Evolutionary conservation across 1,140 invertebrate genomes (phyloP), one percentile per base, ranked within the genome.

Genomic region (Pantala flavescens): DNA sequence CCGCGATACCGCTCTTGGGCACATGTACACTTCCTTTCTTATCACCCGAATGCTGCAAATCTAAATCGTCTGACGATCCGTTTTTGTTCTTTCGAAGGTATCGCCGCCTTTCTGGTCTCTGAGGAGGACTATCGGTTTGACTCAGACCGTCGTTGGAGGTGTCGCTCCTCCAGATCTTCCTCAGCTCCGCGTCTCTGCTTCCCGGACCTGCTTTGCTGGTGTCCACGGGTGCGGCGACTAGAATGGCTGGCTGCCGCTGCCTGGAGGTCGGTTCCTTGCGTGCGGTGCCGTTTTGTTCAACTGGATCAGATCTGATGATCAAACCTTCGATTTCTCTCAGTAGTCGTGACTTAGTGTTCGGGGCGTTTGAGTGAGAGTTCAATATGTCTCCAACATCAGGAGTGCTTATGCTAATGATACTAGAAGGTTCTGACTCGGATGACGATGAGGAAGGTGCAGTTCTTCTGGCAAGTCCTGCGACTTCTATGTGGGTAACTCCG

Each of bases 401-500:
- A 14, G 80, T 79, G 49, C 79, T 80, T 12, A 82, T 78, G 70
- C 79, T 82, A 19, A 82, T 79, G 1, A 82, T 79, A 73, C 77
- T 79, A 43, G 78, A 80, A 5, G 77, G 79, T 14, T 49, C 36
- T 19, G 73, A 43, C 5, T 55, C 36, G 16, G 43, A 24, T 16
- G 72, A 24, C 16, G 23, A 24, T 28, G 71, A 0, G 74, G 43
- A 24, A 63, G 21, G 14, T 73, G 21, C 24, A 76, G 77, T 55
- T 70, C 73, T 24, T 74, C 74, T 49, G 77, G 78, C 71, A 23
- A 81, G 78, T 21, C 80, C 77, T 10, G 80, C 79, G 7, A 83
- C 82, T 74, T 82, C 79, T 71, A 83, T 82, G 73, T 83, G 82
- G 5, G 82, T 83, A 16, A 83, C 79, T 7, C 82, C 82, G 77